Conservation (phyloP, 2,113 vertebrate species). For the Spea multiplicata region DNA sequence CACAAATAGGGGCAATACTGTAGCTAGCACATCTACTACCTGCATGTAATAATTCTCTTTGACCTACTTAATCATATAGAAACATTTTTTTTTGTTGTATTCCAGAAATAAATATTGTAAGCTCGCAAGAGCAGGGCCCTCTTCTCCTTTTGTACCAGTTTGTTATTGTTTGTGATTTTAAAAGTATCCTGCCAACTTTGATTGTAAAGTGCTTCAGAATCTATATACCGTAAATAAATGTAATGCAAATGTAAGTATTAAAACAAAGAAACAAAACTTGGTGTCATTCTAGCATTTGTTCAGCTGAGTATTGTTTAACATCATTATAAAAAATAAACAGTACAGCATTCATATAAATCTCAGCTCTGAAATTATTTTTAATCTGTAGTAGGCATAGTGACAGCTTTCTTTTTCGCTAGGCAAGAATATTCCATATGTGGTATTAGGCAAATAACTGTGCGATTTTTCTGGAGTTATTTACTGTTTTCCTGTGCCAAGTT, state of each 20-base stretch:
- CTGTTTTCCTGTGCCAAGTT: conserved; percentile 76
- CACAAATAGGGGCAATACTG: no score
- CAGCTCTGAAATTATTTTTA: conserved; percentile 62
- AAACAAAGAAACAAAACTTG: conserved; percentile 2
- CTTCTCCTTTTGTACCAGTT: no score
- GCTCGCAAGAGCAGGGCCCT: no score
- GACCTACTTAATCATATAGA: no score
- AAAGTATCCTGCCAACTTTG: no score
- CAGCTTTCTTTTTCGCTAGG: conserved; percentile 69
- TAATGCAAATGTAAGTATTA: not conserved
- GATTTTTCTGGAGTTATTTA: conserved; percentile 82
- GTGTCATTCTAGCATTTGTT: conserved; percentile 49
- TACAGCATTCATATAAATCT: conserved; percentile 53
- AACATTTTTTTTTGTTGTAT: no score
- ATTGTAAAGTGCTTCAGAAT: no score
- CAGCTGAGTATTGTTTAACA: conserved; percentile 43
- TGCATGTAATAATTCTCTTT: no score
- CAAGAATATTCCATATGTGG: conserved; percentile 76
- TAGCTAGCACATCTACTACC: no score
- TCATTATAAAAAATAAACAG: conserved; percentile 60
- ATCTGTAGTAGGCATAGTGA: conserved; percentile 57
- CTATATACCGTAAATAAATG: no score
- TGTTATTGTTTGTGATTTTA: no score
- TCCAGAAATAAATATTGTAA: no score
- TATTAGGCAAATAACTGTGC: conserved; percentile 63